These are phyloP conservation scores for Sthenelais limicola DNA, from an alignment of 2,888 invertebrate species.

Conservation along the genomic window DNA sequence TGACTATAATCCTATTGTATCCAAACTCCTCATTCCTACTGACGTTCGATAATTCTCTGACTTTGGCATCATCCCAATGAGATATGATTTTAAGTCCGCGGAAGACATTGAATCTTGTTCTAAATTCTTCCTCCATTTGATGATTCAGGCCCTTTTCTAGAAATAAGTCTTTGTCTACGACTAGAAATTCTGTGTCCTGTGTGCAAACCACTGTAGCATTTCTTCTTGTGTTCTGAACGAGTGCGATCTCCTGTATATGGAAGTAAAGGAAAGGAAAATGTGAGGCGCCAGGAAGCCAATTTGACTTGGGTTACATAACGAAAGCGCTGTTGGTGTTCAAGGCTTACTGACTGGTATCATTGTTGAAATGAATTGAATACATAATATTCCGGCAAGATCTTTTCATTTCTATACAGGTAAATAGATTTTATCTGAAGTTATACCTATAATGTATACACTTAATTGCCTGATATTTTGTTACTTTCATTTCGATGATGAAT, in stretches of 20 bases:
- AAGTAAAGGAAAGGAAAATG: neutral
- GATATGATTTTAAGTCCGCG: slow-evolving; percentile 23
- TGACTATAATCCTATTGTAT: slow-evolving; percentile 50
- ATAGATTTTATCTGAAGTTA: too few species aligned
- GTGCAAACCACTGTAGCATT: slow-evolving; percentile 53
- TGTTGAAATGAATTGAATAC: too few species aligned
- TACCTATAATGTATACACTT: too few species aligned
- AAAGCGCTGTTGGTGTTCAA: too few species aligned
- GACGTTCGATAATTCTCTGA: slow-evolving; percentile 42
- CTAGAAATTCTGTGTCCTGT: slow-evolving; percentile 51
- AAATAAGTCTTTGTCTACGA: slow-evolving; percentile 53
- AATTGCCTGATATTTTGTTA: too few species aligned
- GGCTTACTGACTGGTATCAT: too few species aligned
- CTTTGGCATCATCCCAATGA: slow-evolving; percentile 44
- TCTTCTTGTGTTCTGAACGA: slow-evolving; percentile 51
- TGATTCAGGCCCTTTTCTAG: slow-evolving; percentile 48
- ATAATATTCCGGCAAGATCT: too few species aligned
- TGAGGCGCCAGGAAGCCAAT: too few species aligned
- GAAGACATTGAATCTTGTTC: slow-evolving; percentile 11
- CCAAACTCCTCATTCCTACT: slow-evolving; percentile 49
- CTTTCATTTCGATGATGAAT: too few species aligned
- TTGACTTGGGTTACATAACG: too few species aligned
- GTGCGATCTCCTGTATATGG: slow-evolving; percentile 52
- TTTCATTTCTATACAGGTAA: too few species aligned
- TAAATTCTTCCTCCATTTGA: slow-evolving; percentile 48